Base-by-base conservation (phyloP, 1,140 invertebrate species). In the Caerostris extrusa region DNA sequence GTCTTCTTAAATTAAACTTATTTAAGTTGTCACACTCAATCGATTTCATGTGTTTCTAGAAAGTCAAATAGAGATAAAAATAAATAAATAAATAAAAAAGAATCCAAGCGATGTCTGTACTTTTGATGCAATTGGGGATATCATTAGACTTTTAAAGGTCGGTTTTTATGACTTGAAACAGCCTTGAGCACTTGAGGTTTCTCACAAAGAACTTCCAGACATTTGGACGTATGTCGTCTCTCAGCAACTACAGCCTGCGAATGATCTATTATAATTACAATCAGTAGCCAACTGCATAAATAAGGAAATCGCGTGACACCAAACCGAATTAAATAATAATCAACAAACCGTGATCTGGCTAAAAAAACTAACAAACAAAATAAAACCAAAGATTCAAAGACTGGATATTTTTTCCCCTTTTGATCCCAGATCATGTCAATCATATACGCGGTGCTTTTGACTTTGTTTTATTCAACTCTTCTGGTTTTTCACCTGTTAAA, bases 281-380 rank as follows among this genome's bases (percentile, higher is more conserved):
- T 57, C 19, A 8, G 53, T 6, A 55, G 4, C 19, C 71, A 8
- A 56, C 56, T 57, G 12, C 82, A 57, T 85, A 85, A 85, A 85
- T 57, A 85, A 85, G 82, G 82, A 85, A 85, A 85, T 58, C 14
- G 53, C 82, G 55, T 85, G 82, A 85, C 19, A 85, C 55, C 6
- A 7, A 6, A 7, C 14, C 5, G 53, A 77, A 77, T 77, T 77
- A 53, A 77, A 77, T 77, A 77, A 77, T 77, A 77, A 34, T 34
- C 34, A 77, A 77, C 34, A 77, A 64, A 77, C 53, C 71, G 71
- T 5, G 71, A 77, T 77, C 8, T 34, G n/a, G n/a, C 19, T n/a
- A 12, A 7, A 8, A 19, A 19, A 34, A 34, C 17, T 50, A 77
- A 77, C 53, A 53, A 19, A 10, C 34, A 64, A 64, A 34, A 34